phyloP scores from a whole-genome alignment of 2,797 vertebrate genomes.

The Sebastes glaucus region DNA sequence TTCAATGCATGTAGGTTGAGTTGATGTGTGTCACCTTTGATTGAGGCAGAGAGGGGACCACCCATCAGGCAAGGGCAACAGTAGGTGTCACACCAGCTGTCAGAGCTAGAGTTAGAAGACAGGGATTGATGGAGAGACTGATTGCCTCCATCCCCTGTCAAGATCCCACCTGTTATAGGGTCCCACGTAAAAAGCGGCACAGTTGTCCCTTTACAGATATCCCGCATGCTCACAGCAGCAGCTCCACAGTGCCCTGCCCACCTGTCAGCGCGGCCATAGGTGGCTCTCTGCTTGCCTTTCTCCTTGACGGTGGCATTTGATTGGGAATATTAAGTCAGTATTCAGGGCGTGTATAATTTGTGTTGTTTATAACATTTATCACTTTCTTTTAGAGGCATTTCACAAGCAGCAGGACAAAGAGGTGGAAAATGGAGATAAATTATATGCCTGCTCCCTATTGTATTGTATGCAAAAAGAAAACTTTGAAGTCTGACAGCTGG shows the following conservation, averaged over 20 bases:
- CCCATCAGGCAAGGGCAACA: conserved; percentile 73
- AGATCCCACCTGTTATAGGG: conserved; percentile 79
- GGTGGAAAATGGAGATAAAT: conserved; percentile 54
- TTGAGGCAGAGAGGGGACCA: conserved; percentile 70
- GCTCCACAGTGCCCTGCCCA: conserved; percentile 58
- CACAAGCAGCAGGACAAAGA: conserved; percentile 48
- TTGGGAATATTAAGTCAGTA: conserved; percentile 58
- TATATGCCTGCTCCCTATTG: conserved; percentile 49
- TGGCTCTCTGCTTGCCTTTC: conserved; percentile 55
- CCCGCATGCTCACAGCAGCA: conserved; percentile 59
- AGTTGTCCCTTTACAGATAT: conserved; percentile 62
- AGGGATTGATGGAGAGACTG: conserved; percentile 81
- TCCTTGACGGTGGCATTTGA: conserved; percentile 65
- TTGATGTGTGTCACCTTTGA: conserved; percentile 71
- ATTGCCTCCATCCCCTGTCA: conserved; percentile 78
- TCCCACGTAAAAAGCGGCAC: conserved; percentile 56
- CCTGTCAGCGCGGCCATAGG: conserved; percentile 55
- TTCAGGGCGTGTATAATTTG: conserved; percentile 59
- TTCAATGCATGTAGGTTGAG: conserved; percentile 44
- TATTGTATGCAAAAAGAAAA: conserved; percentile 55
- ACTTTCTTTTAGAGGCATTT: conserved; percentile 39
- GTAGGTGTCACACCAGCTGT: conserved; percentile 82
- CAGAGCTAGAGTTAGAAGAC: conserved; percentile 78
- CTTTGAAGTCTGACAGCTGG: conserved; percentile 69
- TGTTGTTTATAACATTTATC: conserved; percentile 53